These are phyloP conservation scores for Euplexia lucipara DNA, from an alignment of 2,888 invertebrate genomes.

Conservation along the genomic window DNA sequence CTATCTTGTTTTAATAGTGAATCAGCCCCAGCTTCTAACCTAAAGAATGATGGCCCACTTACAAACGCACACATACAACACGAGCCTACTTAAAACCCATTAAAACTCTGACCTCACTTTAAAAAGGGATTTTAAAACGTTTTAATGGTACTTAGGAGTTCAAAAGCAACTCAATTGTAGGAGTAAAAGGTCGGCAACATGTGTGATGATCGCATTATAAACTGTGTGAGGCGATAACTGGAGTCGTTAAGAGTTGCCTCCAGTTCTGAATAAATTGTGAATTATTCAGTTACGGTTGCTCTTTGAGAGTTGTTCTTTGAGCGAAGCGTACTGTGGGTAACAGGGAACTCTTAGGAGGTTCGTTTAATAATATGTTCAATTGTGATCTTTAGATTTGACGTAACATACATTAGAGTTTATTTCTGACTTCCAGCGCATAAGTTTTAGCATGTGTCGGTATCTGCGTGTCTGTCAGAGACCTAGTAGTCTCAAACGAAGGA, in stretches of 20 bases:
- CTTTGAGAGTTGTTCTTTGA: constrained; percentile 38
- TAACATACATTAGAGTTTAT: no score
- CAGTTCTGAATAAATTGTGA: constrained; percentile 48
- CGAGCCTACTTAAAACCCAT: constrained; percentile 51
- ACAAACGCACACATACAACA: constrained; percentile 24
- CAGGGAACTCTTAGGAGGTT: background rate
- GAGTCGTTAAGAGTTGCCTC: constrained; percentile 46
- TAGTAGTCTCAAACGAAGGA: no score
- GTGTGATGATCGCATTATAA: constrained; percentile 52
- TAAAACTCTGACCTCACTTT: constrained; percentile 59
- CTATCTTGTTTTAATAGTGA: constrained; percentile 22
- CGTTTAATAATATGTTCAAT: constrained; percentile 1
- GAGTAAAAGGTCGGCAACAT: constrained; percentile 52
- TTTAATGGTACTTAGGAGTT: constrained; percentile 60
- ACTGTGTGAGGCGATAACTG: constrained; percentile 39
- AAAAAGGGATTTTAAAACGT: constrained; percentile 61
- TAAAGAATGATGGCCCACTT: constrained; percentile 19
- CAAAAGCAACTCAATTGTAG: constrained; percentile 57
- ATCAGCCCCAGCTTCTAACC: background rate
- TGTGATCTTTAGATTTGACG: background rate
- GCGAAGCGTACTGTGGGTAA: constrained; percentile 7
- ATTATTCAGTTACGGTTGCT: constrained; percentile 45
- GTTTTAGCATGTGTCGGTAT: no score
- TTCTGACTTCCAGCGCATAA: no score
- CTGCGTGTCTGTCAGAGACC: no score